Conservation (phyloP, 2,888 invertebrate genomes). For the Holacanthella duospinosa region DNA sequence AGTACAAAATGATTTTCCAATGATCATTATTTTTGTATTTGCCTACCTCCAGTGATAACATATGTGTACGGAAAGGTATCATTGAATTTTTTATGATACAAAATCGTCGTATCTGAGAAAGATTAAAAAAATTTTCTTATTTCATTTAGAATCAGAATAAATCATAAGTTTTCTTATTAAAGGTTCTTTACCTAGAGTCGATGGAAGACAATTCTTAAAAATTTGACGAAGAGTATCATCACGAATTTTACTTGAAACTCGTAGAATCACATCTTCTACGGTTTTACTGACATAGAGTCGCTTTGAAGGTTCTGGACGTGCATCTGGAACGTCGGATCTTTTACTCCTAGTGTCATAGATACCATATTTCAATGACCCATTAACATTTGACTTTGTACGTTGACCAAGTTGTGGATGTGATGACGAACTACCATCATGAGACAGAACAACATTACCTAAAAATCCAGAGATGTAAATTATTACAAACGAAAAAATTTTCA, state of each 20-base stretch:
- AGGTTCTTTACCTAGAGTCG: constrained; percentile 25
- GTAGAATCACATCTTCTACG: constrained; percentile 22
- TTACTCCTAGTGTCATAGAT: background rate
- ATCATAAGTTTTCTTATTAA: background rate
- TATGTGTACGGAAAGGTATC: constrained; percentile 26
- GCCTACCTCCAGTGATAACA: constrained; percentile 33
- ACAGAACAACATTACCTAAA: too few species aligned
- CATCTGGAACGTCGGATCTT: constrained; percentile 22
- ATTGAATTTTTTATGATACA: constrained; percentile 11
- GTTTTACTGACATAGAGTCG: constrained; percentile 25
- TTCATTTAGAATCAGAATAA: too few species aligned
- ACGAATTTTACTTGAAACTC: constrained; percentile 21
- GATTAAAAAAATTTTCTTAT: constrained; percentile 2
- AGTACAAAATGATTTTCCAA: too few species aligned
- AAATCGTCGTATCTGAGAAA: constrained; percentile 28
- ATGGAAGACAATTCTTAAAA: constrained; percentile 32
- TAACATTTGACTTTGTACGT: too few species aligned
- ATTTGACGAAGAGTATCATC: constrained; percentile 31
- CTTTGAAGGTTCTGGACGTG: constrained; percentile 18
- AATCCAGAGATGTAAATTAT: too few species aligned
- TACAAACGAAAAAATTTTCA: too few species aligned
- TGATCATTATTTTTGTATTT: too few species aligned
- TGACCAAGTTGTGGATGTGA: too few species aligned
- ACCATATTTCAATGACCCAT: background rate
- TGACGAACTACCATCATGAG: too few species aligned